Evolutionary conservation across 2,888 invertebrate species (phyloP).

Genomic region (Neria commutata): DNA sequence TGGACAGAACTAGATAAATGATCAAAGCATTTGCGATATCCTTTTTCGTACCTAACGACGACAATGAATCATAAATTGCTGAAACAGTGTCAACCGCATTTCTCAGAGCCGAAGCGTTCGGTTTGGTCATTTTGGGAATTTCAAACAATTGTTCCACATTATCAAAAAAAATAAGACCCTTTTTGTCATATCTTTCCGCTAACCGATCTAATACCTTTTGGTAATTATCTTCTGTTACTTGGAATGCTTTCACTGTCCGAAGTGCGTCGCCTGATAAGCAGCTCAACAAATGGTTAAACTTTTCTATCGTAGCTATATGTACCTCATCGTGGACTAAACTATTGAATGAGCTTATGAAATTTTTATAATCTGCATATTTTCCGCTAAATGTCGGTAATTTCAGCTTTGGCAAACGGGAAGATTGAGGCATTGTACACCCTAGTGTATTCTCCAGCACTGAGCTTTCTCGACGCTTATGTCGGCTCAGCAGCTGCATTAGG

Average conservation of each 20-base stretch:
- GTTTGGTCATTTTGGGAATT: background rate
- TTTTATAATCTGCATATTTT: constrained; percentile 13
- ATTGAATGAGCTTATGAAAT: constrained; percentile 9
- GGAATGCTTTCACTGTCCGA: background rate
- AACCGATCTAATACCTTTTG: background rate
- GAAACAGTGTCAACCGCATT: background rate
- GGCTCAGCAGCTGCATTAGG: background rate
- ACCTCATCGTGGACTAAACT: constrained; percentile 9
- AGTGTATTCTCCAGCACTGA: background rate
- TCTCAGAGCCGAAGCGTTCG: background rate
- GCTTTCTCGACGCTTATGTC: background rate
- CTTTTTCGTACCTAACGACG: background rate
- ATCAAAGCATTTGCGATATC: background rate
- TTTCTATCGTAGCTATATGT: constrained; percentile 8
- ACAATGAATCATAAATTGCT: background rate
- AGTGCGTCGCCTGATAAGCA: constrained; percentile 1
- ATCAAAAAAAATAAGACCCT: background rate
- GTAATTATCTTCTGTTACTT: constrained; percentile 11
- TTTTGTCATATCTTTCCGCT: background rate
- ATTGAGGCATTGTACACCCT: background rate
- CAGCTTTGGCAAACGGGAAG: background rate
- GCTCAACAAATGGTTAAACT: constrained; percentile 15
- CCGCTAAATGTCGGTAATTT: constrained; percentile 8
- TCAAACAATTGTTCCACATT: constrained; percentile 6
- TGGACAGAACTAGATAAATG: background rate